These are phyloP conservation scores for Tricholauxania praeusta DNA, from an alignment of 2,888 invertebrate genomes.

Conservation along the genomic window DNA sequence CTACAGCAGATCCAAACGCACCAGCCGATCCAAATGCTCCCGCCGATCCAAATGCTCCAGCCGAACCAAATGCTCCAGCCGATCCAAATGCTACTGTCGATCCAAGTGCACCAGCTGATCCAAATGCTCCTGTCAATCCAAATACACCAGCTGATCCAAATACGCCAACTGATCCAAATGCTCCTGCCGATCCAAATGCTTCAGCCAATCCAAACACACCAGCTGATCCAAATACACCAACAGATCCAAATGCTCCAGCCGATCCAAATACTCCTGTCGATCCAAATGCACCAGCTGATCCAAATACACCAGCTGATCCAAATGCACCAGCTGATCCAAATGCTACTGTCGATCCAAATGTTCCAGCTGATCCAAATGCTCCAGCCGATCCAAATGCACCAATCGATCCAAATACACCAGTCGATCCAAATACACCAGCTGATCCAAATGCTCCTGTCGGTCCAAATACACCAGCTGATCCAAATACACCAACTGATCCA, in stretches of 20 bases:
- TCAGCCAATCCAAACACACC: slow-evolving; percentile 1
- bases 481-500: slow-evolving; percentile 31
- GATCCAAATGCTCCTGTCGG: slow-evolving; percentile 22
- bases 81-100: slow-evolving; percentile 25
- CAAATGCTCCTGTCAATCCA: not conserved
- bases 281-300: slow-evolving; percentile 4
- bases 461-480: slow-evolving; percentile 11
- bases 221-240: slow-evolving; percentile 12
- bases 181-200: slow-evolving; percentile 29
- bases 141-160: slow-evolving; percentile 29
- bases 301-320: slow-evolving; percentile 35
- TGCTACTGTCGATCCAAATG: slow-evolving; percentile 34
- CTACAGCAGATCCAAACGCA: slow-evolving; percentile 35
- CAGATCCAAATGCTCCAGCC: not conserved
- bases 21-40: slow-evolving; percentile 33
- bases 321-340: slow-evolving; percentile 38
- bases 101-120: slow-evolving; percentile 38
- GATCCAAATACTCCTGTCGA: not conserved
- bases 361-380: slow-evolving; percentile 40
- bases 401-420: slow-evolving; percentile 20
- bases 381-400: slow-evolving; percentile 40
- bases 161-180: slow-evolving; percentile 24
- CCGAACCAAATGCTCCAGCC: slow-evolving; percentile 24
- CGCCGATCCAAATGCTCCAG: not conserved
- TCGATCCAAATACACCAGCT: slow-evolving; percentile 25